Evolutionary conservation across 2,797 vertebrate genomes (phyloP).

Genomic region (Apogon hyalosoma): DNA sequence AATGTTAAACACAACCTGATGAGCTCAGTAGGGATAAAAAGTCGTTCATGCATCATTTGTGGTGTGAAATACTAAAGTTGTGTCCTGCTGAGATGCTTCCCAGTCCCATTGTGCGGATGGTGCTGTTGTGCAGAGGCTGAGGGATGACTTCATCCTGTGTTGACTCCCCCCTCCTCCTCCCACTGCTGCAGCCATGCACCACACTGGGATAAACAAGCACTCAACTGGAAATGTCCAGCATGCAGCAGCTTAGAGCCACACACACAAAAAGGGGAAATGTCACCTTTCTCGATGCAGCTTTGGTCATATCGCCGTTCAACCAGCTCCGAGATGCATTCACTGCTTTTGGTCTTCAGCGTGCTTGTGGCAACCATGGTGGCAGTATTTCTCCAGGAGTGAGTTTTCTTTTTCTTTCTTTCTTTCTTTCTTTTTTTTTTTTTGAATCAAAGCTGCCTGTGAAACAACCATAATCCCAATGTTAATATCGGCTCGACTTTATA

Average conservation of each 20-base stretch:
- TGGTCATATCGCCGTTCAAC: constrained; percentile 73
- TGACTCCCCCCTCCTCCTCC: constrained; percentile 46
- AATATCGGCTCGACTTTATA: neutral
- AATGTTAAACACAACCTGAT: too few relatives aligned
- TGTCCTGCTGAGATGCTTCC: neutral
- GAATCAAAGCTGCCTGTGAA: constrained; percentile 32
- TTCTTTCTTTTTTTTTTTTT: constrained; percentile 12
- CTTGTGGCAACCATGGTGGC: constrained; percentile 82
- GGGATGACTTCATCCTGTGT: constrained; percentile 80
- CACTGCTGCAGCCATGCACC: constrained; percentile 77
- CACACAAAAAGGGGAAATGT: constrained; percentile 1
- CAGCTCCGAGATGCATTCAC: constrained; percentile 72
- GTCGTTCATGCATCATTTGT: neutral
- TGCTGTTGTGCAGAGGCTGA: constrained; percentile 44
- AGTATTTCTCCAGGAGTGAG: constrained; percentile 1
- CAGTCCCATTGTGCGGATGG: constrained; percentile 3
- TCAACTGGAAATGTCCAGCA: constrained; percentile 52
- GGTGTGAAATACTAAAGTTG: neutral
- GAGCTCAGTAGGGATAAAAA: too few relatives aligned
- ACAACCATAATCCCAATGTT: constrained; percentile 3
- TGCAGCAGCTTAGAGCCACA: neutral
- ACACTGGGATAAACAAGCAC: constrained; percentile 73
- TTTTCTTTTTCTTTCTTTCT: constrained; percentile 6
- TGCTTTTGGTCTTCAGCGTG: constrained; percentile 80
- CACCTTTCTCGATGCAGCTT: constrained; percentile 83